phyloP scores from a whole-genome alignment of 2,113 vertebrate species.

The Oreochromis niloticus region DNA sequence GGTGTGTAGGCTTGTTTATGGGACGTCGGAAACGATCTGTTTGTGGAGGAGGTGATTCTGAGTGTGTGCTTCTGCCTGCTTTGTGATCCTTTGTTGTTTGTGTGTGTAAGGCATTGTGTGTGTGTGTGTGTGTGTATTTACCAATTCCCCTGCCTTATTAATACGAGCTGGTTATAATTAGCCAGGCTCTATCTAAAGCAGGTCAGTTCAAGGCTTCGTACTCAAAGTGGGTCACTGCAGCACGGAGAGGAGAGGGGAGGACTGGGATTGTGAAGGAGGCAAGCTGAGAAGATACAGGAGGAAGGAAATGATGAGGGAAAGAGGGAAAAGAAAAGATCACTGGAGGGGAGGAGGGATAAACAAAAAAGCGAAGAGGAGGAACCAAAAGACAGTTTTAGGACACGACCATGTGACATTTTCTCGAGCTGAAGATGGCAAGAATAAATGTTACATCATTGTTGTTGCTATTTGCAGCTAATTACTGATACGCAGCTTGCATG shows the following conservation, averaged over 20 bases:
- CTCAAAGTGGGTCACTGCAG: constrained; percentile 72
- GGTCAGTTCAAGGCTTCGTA: constrained; percentile 60
- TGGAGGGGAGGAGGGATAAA: background rate
- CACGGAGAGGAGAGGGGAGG: constrained; percentile 25
- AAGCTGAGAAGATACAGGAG: background rate
- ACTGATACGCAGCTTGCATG: background rate
- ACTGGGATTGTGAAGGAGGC: background rate
- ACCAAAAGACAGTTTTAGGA: background rate
- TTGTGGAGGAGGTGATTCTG: constrained; percentile 29
- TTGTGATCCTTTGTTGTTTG: background rate
- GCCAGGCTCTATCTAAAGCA: constrained; percentile 68
- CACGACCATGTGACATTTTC: background rate
- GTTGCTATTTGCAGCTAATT: background rate
- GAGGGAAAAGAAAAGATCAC: background rate
- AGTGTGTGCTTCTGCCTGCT: background rate
- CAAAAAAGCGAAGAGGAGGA: background rate
- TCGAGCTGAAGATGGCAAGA: background rate
- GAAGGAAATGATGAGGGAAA: background rate
- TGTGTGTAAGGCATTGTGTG: background rate
- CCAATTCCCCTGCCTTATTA: constrained; percentile 67
- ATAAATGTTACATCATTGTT: background rate
- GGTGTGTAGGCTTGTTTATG: constrained; percentile 38
- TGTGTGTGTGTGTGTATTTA: constrained; percentile 54
- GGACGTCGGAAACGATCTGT: constrained; percentile 19
- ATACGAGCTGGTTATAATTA: constrained; percentile 72